Evolutionary conservation across 2,113 vertebrate genomes (phyloP).

Genomic region (Equus quagga): DNA sequence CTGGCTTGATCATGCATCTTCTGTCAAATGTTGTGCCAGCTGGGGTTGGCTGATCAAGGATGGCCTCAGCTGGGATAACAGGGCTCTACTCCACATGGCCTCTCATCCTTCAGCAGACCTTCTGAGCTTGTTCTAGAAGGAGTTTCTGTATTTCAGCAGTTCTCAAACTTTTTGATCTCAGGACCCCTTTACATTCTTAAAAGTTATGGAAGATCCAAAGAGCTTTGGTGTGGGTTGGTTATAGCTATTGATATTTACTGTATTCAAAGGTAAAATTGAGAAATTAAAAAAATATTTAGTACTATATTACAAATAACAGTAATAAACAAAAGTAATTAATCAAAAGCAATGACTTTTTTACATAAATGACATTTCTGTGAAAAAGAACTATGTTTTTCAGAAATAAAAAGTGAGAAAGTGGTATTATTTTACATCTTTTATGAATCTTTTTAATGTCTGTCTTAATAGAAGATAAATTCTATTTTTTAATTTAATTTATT

Average conservation of each 20-base stretch:
- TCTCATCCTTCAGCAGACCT: neutral
- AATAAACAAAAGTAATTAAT: neutral
- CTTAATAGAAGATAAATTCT: neutral
- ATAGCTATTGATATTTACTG: neutral
- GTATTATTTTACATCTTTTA: neutral
- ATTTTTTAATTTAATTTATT: neutral
- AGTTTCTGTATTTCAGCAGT: neutral
- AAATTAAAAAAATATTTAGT: neutral
- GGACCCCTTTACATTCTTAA: neutral
- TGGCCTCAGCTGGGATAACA: rapidly evolving
- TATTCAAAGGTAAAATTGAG: neutral
- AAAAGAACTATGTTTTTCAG: constrained; percentile 16
- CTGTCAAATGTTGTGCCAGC: neutral
- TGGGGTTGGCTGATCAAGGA: neutral
- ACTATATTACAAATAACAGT: neutral
- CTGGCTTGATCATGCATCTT: neutral
- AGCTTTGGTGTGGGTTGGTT: neutral
- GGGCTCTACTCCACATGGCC: neutral
- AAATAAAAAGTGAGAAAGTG: neutral
- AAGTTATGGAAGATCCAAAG: neutral
- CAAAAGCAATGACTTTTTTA: neutral
- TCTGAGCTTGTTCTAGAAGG: neutral
- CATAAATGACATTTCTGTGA: neutral
- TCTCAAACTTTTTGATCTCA: neutral
- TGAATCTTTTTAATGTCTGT: neutral